A percentile compares a stretch with the other conserved stretches of the same genome.
phyloP scores from a whole-genome alignment of 2,113 vertebrate genomes.

The Enhydra lutris region DNA sequence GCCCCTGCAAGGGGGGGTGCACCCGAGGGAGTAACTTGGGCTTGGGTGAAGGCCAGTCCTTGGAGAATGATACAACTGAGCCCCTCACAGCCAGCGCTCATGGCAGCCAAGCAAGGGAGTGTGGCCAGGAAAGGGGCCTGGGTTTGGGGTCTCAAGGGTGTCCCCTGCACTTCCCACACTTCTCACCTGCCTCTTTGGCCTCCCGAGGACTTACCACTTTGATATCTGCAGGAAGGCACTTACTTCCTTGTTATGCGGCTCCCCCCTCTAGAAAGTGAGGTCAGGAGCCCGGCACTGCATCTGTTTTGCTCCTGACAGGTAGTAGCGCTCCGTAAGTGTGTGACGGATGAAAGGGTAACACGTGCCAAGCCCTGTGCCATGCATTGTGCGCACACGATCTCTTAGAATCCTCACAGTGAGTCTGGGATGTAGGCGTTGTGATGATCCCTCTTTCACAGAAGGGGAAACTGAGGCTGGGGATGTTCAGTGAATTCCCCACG shows the following conservation, averaged over 20 bases:
- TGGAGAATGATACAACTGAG: neutral
- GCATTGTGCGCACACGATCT: rapidly evolving
- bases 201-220: neutral
- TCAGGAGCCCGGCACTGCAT: neutral
- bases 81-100: neutral
- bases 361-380: too few relatives aligned
- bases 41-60: neutral
- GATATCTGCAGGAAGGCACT: rapidly evolving
- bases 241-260: neutral
- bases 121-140: neutral
- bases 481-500: neutral
- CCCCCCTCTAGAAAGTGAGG: too few relatives aligned
- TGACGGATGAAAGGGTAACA: neutral
- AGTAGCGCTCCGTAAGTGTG: neutral
- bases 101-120: neutral
- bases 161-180: neutral
- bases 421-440: neutral
- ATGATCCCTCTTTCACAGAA: neutral
- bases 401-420: neutral
- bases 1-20: too few relatives aligned
- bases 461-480: neutral
- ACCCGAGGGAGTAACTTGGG: rapidly evolving
- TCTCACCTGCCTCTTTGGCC: neutral
- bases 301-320: neutral
- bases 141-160: too few relatives aligned